Conservation (phyloP, 2,797 vertebrate species). For the Synaphobranchus kaupii region DNA sequence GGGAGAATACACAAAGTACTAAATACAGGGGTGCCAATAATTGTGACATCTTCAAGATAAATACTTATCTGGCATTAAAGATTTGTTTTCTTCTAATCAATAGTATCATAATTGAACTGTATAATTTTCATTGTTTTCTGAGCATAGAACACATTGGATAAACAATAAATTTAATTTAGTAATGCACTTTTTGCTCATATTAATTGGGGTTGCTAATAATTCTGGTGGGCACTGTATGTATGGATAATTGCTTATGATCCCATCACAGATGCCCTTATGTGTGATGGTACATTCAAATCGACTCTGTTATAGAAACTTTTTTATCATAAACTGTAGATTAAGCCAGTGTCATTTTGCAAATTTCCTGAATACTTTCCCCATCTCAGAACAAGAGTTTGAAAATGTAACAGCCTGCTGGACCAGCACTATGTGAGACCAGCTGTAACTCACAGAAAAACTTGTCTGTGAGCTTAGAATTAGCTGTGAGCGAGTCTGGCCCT, state of each 20-base stretch:
- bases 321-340: background rate
- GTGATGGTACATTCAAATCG: background rate
- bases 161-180: no score
- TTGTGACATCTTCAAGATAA: no score
- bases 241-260: background rate
- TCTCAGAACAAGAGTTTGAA: background rate
- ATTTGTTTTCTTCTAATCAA: no score
- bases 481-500: slow-evolving; percentile 9
- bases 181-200: no score
- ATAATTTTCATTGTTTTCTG: no score
- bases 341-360: background rate
- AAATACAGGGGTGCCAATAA: no score
- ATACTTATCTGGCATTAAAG: no score
- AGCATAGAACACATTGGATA: no score
- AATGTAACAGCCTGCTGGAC: background rate
- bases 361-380: background rate
- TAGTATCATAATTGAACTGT: no score
- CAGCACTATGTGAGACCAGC: background rate
- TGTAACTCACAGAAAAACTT: background rate
- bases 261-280: background rate
- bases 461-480: background rate
- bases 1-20: no score
- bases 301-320: background rate
- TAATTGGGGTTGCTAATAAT: no score
- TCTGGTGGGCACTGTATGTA: background rate